These are phyloP conservation scores for Oreonectes daqikongensis DNA, from an alignment of 2,797 vertebrate species.

Conservation along the genomic window DNA sequence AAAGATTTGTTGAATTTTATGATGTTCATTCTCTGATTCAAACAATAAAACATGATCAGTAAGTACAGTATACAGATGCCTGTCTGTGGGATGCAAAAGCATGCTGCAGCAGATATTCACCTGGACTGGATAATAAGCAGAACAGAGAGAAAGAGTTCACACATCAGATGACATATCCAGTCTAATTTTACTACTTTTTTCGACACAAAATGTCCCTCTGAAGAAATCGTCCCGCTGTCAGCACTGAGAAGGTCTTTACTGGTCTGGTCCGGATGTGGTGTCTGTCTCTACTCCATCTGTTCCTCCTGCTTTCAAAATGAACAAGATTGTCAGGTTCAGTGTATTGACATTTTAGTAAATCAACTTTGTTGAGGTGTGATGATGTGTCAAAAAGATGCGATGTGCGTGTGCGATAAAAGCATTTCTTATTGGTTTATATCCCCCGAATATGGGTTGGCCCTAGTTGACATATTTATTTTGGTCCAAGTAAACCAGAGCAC, in stretches of 20 bases:
- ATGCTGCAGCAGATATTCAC: slow-evolving; percentile 73
- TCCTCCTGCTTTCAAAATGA: slow-evolving; percentile 70
- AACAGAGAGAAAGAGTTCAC: slow-evolving; percentile 57
- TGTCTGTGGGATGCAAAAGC: slow-evolving; percentile 76
- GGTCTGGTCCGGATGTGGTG: slow-evolving; percentile 75
- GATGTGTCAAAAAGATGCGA: neutral
- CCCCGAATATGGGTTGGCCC: neutral
- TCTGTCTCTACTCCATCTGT: slow-evolving; percentile 77
- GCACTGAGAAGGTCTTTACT: slow-evolving; percentile 65
- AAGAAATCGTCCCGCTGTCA: slow-evolving; percentile 64
- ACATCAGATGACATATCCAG: slow-evolving; percentile 55
- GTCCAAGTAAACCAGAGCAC: slow-evolving; percentile 65
- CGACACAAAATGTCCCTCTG: slow-evolving; percentile 65
- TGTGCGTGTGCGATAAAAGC: neutral
- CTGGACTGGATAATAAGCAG: slow-evolving; percentile 63
- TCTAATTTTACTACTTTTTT: slow-evolving; percentile 67
- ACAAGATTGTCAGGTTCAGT: slow-evolving; percentile 31
- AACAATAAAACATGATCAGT: slow-evolving; percentile 77
- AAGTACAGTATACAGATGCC: slow-evolving; percentile 65
- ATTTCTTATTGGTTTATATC: neutral
- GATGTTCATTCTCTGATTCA: slow-evolving; percentile 75
- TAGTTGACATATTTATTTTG: slow-evolving; percentile 26
- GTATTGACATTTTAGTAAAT: neutral
- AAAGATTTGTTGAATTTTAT: slow-evolving; percentile 52
- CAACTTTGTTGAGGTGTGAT: neutral